Evolutionary conservation across 2,113 vertebrate genomes (phyloP), one percentile per base, ranked within the genome.

Genomic region (Colaptes auratus): DNA sequence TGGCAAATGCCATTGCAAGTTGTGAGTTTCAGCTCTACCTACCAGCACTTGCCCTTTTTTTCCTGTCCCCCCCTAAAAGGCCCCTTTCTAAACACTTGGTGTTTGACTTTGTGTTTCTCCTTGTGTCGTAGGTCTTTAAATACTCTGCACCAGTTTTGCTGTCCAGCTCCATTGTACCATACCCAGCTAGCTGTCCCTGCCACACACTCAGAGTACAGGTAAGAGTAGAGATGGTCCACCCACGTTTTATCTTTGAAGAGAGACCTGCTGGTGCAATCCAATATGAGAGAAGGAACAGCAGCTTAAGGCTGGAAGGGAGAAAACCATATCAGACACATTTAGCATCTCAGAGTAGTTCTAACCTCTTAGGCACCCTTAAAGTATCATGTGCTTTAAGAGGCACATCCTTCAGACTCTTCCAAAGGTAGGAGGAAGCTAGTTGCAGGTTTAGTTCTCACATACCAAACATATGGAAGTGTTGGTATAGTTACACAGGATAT

Each of bases 161-260:
- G 97, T 95, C 96, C 97, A 92, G 95, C 97, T 95, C 96, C 89
- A 92, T 97, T 97, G 96, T 97, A 96, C 96, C 96, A 96, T 97
- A 97, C 96, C 94, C 97, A 97, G 97, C 97, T 98, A 97, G 97
- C 97, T 96, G 97, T 97, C 97, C 96, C 97, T 98, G 97, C 96
- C 95, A 97, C 97, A 98, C 96, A 97, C 91, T 97, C 96, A 97
- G 97, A 97, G 97, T 96, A 98, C 98, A 98, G 98, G 98, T 98
- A 98, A 98, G 97, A 96, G 97, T 96, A 97, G 96, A 88, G 86
- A 95, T 52, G 92, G 88, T 94, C 96, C 96, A 90, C 84, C 91
- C 96, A 93, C 76, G 60, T 86, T 8, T 73, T 75, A 31, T 73
- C 93, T 79, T 44, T 55, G 65, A 80, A 82, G 59, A 84, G 30